Evolutionary conservation across 2,113 vertebrate genomes (phyloP).

Genomic region (Hippocampus mohnikei): DNA sequence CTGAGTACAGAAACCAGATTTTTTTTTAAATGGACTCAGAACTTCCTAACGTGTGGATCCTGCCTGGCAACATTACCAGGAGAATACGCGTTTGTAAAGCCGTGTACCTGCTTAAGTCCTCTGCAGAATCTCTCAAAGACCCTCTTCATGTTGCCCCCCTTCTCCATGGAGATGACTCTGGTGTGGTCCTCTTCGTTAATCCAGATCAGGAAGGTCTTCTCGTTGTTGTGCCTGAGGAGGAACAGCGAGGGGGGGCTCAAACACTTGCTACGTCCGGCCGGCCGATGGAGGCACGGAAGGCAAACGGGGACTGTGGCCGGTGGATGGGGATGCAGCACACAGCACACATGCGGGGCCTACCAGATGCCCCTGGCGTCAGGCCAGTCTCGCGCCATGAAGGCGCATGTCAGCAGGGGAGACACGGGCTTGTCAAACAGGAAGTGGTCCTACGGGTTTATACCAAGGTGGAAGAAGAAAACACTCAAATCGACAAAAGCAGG

Average conservation of each 20-base stretch:
- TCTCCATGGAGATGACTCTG: conserved; percentile 94
- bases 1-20: not conserved
- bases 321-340: conserved; percentile 13
- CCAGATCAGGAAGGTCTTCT: conserved; percentile 94
- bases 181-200: conserved; percentile 94
- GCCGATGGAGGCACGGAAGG: not conserved
- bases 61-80: not conserved
- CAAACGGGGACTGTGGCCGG: not conserved
- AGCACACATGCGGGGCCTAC: conserved; percentile 9
- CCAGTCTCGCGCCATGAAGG: conserved; percentile 17
- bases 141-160: conserved; percentile 91
- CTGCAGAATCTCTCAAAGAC: conserved; percentile 92
- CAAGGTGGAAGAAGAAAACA: not conserved
- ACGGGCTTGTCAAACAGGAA: conserved; percentile 19
- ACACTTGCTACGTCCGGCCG: too few relatives aligned
- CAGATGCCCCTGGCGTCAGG: conserved; percentile 13
- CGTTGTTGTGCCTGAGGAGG: conserved; percentile 82
- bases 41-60: not conserved
- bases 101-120: conserved; percentile 86
- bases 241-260: not conserved
- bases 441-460: conserved; percentile 4
- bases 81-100: not conserved
- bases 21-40: too few relatives aligned
- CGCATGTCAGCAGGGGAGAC: conserved; percentile 10
- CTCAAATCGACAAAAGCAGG: conserved; percentile 20